Conservation (phyloP, 1,140 invertebrate species). For the Armadillidium nasatum region DNA sequence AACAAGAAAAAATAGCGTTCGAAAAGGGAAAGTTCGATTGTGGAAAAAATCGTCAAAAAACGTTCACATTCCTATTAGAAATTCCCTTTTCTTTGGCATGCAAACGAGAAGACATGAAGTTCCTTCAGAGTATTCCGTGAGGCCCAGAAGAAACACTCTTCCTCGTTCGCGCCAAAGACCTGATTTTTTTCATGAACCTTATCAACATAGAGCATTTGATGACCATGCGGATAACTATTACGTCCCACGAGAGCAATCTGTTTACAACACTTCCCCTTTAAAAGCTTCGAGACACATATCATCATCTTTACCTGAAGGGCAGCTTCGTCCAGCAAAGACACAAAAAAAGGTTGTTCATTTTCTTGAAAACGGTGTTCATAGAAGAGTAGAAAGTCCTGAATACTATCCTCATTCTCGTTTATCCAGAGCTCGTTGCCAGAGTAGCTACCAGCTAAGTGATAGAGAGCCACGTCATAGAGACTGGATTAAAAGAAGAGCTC, state of each 20-base stretch:
- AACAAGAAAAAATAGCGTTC: neutral
- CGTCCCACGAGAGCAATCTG: neutral
- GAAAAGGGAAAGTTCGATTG: neutral
- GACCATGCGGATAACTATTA: slow-evolving; percentile 1
- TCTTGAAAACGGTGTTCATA: neutral
- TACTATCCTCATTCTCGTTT: neutral
- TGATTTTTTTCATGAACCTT: neutral
- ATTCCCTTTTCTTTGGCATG: neutral
- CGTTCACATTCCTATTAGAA: neutral
- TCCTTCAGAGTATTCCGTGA: neutral
- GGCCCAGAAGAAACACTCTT: neutral
- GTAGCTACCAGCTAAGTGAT: neutral
- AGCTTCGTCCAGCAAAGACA: neutral
- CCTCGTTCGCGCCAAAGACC: slow-evolving; percentile 2
- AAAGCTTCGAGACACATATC: neutral
- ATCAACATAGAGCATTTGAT: neutral
- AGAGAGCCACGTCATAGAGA: neutral
- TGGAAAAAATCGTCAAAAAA: neutral
- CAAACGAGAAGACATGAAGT: neutral
- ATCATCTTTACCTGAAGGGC: neutral
- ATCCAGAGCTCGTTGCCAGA: neutral
- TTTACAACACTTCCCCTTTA: neutral
- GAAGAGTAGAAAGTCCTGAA: neutral
- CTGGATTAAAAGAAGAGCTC: neutral
- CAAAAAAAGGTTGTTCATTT: neutral